Conservation (phyloP, 2,113 vertebrate genomes). For the Rhea pennata region DNA sequence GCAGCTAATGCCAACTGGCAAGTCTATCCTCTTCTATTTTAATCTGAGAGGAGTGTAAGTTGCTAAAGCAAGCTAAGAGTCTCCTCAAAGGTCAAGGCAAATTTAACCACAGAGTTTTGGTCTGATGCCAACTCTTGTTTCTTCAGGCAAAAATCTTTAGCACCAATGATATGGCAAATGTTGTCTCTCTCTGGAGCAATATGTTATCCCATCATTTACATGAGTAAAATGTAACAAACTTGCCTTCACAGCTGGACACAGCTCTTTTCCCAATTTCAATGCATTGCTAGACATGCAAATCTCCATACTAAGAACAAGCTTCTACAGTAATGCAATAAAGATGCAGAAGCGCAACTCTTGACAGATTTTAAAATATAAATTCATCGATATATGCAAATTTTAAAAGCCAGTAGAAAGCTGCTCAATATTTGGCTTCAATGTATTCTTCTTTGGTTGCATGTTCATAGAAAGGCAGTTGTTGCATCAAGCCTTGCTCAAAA, state of each 20-base stretch:
- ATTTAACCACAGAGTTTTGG: background rate
- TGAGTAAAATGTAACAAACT: background rate
- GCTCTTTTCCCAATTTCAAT: background rate
- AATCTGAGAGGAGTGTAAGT: background rate
- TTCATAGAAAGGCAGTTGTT: background rate
- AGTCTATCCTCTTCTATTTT: background rate
- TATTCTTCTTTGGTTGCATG: background rate
- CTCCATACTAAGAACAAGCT: background rate
- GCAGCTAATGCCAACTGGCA: background rate
- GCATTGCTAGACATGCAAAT: accelerated
- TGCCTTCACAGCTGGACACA: background rate
- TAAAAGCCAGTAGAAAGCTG: background rate
- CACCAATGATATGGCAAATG: background rate
- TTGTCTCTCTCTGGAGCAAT: background rate
- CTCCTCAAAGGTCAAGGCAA: background rate
- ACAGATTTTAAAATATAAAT: background rate
- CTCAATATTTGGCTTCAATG: background rate
- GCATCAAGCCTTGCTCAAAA: background rate
- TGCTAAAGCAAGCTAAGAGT: background rate
- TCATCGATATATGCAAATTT: background rate
- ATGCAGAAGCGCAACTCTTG: background rate
- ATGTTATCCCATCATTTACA: background rate
- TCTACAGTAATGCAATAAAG: background rate
- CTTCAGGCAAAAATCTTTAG: background rate
- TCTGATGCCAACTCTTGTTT: background rate